Conservation (phyloP, 2,797 vertebrate genomes). For the Novumbra hubbsi region DNA sequence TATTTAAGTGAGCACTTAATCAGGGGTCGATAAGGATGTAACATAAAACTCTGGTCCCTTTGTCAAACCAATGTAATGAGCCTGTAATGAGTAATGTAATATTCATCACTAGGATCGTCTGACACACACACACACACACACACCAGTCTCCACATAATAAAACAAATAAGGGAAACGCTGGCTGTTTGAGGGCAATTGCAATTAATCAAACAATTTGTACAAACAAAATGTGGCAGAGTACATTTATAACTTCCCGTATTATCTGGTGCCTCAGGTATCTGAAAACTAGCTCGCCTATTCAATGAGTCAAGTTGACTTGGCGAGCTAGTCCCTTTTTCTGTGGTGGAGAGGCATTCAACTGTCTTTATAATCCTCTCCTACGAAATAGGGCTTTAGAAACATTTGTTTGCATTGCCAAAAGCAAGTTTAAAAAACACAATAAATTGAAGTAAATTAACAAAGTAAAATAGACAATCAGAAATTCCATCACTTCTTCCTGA, state of each 20-base stretch:
- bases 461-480: too few relatives aligned
- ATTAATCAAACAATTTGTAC: neutral
- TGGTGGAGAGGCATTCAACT: neutral
- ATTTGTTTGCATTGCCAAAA: too few relatives aligned
- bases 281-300: neutral
- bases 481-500: too few relatives aligned
- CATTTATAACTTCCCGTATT: neutral
- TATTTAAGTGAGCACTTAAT: constrained; percentile 2
- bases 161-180: neutral
- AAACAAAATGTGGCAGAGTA: neutral
- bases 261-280: neutral
- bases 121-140: constrained; percentile 23
- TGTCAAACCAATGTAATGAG: constrained; percentile 73
- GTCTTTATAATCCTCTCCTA: too few relatives aligned
- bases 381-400: too few relatives aligned
- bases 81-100: constrained; percentile 74
- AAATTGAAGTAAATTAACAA: too few relatives aligned
- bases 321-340: neutral
- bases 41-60: constrained; percentile 54
- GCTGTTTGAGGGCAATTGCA: neutral
- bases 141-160: neutral
- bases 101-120: constrained; percentile 63
- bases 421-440: too few relatives aligned
- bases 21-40: constrained; percentile 45
- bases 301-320: neutral